A percentile compares a stretch with the other conserved stretches of the same genome.
phyloP scores from a whole-genome alignment of 1,140 invertebrate genomes.

The Drosophila melanogaster region Release_6_plus_ISO1_MT NT_037436.4:3042501-3043000 shows the following conservation, averaged over 20 bases:
- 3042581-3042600: conserved; percentile 27
- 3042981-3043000: conserved; percentile 24
- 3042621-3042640: conserved; percentile 37
- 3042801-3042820: background rate
- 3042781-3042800: conserved; percentile 16
- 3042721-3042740: conserved; percentile 64
- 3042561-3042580: background rate
- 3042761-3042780: conserved; percentile 11
- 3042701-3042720: conserved; percentile 19
- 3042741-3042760: conserved; percentile 37
- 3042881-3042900: too few species aligned
- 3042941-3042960: background rate
- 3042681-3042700: conserved; percentile 1
- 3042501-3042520: background rate
- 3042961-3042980: conserved; percentile 2
- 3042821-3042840: background rate
- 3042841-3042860: background rate
- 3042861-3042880: background rate
- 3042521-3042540: background rate
- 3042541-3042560: conserved; percentile 4
- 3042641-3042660: conserved; percentile 53
- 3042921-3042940: background rate
- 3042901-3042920: too few species aligned
- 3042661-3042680: conserved; percentile 39
- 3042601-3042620: conserved; percentile 53